These are phyloP conservation scores for Oligia fasciuncula DNA, from an alignment of 2,888 invertebrate genomes.

Conservation along the genomic window DNA sequence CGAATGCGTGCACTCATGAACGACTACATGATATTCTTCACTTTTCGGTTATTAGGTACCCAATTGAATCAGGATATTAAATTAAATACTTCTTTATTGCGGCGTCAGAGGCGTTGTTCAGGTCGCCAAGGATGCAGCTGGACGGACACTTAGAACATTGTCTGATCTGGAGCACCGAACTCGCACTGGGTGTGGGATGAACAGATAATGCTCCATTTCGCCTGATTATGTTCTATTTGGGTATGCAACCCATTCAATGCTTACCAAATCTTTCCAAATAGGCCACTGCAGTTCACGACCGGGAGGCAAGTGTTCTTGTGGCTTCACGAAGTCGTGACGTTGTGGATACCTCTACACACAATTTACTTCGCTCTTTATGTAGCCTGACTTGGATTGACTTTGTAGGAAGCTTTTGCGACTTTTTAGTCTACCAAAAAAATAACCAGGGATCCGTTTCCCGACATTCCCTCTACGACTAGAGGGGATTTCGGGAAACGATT, in stretches of 20 bases:
- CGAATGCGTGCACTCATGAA: constrained; percentile 40
- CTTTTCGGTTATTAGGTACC: background rate
- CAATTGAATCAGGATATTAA: background rate
- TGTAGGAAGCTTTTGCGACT: background rate
- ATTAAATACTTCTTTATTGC: background rate
- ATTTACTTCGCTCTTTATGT: background rate
- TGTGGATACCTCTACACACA: background rate
- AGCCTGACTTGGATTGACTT: background rate
- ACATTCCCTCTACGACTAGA: background rate
- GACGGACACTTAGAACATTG: background rate
- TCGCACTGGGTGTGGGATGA: background rate
- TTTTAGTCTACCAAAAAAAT: background rate
- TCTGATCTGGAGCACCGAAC: background rate
- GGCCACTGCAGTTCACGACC: background rate
- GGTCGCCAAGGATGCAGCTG: background rate
- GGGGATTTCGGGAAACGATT: background rate
- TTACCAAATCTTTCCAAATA: too few relatives aligned
- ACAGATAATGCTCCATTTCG: background rate
- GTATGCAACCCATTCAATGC: background rate
- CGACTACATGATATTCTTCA: constrained; percentile 12
- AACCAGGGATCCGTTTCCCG: too few relatives aligned
- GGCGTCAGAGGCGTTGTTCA: background rate
- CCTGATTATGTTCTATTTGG: background rate
- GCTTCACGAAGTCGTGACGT: background rate
- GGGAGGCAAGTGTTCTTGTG: background rate